phyloP scores from a whole-genome alignment of 2,888 invertebrate species.

The Rhagonycha fulva region DNA sequence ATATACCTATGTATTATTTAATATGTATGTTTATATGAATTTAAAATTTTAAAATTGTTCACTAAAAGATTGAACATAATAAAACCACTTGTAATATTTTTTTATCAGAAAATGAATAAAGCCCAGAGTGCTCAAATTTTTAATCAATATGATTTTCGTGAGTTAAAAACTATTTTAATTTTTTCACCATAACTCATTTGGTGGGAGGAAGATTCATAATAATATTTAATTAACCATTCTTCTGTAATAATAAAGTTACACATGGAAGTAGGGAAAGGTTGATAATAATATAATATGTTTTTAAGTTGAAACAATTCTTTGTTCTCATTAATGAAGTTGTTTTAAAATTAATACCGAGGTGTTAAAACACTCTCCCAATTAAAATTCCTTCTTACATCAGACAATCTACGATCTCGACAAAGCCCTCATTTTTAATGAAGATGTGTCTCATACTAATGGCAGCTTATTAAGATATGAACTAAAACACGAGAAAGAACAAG shows the following conservation, averaged over 20 bases:
- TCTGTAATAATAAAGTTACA: background rate
- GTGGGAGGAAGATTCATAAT: background rate
- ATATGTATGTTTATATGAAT: too few species aligned
- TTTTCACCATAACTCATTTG: background rate
- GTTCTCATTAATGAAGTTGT: conserved; percentile 8
- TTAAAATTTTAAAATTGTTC: too few species aligned
- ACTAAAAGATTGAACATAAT: too few species aligned
- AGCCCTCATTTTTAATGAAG: conserved; percentile 24
- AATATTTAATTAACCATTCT: background rate
- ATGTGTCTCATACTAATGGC: conserved; percentile 24
- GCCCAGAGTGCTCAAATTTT: too few species aligned
- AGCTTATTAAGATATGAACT: conserved; percentile 17
- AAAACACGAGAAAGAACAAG: conserved; percentile 17
- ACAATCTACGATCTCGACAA: conserved; percentile 21
- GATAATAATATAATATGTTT: background rate
- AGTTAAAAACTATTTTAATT: too few species aligned
- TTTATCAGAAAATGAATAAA: too few species aligned
- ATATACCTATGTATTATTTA: too few species aligned
- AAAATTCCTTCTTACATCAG: conserved; percentile 15
- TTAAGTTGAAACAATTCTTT: background rate
- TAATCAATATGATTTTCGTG: too few species aligned
- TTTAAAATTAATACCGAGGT: conserved; percentile 8
- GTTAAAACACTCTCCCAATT: conserved; percentile 19
- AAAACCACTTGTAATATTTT: too few species aligned
- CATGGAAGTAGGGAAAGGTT: background rate